Evolutionary conservation across 2,797 vertebrate species (phyloP).

Genomic region (Zenarchopterus dispar): DNA sequence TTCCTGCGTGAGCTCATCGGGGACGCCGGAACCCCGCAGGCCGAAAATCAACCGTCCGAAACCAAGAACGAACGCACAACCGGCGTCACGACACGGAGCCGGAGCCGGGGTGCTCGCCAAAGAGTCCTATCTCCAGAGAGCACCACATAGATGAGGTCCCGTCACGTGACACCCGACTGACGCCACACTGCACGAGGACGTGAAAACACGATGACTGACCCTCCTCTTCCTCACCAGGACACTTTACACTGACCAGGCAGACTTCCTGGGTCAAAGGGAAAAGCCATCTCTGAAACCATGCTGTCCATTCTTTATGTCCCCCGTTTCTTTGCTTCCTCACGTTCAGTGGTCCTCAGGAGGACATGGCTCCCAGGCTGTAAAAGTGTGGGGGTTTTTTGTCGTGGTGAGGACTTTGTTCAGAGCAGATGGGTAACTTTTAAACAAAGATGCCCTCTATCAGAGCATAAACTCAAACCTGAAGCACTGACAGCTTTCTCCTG

Average conservation of each 20-base stretch:
- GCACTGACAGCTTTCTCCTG: no score
- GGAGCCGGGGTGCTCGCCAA: slow-evolving; percentile 86
- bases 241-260: slow-evolving; percentile 60
- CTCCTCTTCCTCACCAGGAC: slow-evolving; percentile 27
- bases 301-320: no score
- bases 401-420: no score
- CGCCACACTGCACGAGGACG: slow-evolving; percentile 39
- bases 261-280: slow-evolving; percentile 68
- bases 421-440: no score
- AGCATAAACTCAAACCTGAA: no score
- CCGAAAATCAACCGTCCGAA: slow-evolving; percentile 87
- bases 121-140: slow-evolving; percentile 79
- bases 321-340: no score
- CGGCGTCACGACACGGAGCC: slow-evolving; percentile 71
- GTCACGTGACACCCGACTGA: not conserved
- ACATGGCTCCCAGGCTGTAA: no score
- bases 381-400: no score
- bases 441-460: no score
- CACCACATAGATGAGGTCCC: slow-evolving; percentile 49
- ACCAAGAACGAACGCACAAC: slow-evolving; percentile 82
- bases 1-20: slow-evolving; percentile 96
- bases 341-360: no score
- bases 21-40: slow-evolving; percentile 89
- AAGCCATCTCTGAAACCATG: slow-evolving; percentile 49
- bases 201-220: slow-evolving; percentile 7